A percentile compares a stretch with the other conserved stretches of the same genome.
These are phyloP conservation scores for Limonius californicus DNA, from an alignment of 1,140 invertebrate genomes.

Conservation along the genomic window DNA sequence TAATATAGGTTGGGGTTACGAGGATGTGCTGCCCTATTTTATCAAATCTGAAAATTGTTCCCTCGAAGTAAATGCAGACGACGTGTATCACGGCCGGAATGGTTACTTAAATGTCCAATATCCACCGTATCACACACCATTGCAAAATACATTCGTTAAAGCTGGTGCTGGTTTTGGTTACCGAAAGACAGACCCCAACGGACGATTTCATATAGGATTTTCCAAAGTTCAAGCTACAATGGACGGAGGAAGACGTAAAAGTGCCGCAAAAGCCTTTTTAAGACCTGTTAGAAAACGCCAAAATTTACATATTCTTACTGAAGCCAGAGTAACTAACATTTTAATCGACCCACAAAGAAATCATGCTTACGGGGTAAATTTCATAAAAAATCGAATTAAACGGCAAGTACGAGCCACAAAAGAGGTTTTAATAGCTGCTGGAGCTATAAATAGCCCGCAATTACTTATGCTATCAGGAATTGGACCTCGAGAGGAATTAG, in stretches of 20 bases:
- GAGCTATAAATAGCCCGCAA: constrained; percentile 86
- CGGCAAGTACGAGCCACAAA: constrained; percentile 70
- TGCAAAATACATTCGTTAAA: constrained; percentile 60
- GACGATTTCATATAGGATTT: constrained; percentile 51
- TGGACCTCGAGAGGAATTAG: constrained; percentile 74
- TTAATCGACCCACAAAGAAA: constrained; percentile 59
- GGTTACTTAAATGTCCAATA: constrained; percentile 68
- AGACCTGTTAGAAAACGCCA: constrained; percentile 55
- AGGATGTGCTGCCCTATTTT: constrained; percentile 78
- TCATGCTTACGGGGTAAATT: constrained; percentile 63
- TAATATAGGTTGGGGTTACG: constrained; percentile 80
- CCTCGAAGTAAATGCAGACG: constrained; percentile 40
- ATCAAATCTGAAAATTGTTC: constrained; percentile 70
- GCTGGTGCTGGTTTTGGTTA: constrained; percentile 71
- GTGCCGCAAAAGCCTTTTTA: constrained; percentile 66
- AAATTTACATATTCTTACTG: constrained; percentile 69
- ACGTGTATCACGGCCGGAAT: constrained; percentile 45
- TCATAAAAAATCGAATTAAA: constrained; percentile 66
- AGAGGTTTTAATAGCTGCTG: constrained; percentile 84
- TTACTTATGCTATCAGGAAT: constrained; percentile 89
- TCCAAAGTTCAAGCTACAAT: constrained; percentile 61
- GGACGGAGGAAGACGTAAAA: constrained; percentile 63
- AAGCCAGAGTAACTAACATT: constrained; percentile 63
- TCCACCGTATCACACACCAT: constrained; percentile 57
- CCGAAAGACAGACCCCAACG: constrained; percentile 61